Evolutionary conservation across 2,797 vertebrate species (phyloP).

Genomic region (Eulemur coronatus): DNA sequence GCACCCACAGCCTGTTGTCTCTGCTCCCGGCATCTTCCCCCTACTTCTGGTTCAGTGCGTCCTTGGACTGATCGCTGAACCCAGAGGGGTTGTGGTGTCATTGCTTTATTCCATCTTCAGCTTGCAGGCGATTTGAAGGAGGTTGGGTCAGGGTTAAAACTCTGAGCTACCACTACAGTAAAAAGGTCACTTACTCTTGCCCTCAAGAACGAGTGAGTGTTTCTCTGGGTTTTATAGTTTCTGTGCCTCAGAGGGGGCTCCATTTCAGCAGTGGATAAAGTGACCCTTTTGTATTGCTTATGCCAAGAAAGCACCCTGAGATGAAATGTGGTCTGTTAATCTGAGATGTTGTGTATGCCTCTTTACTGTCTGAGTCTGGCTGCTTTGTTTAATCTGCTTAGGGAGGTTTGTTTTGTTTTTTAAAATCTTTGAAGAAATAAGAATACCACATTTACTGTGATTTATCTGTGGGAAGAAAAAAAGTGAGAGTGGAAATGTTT

Average conservation of each 20-base stretch:
- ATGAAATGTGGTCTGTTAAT: constrained; percentile 60
- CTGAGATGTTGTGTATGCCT: neutral
- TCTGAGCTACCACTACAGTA: neutral
- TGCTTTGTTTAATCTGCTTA: constrained; percentile 66
- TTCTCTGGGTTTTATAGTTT: neutral
- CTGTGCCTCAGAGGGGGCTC: constrained; percentile 21
- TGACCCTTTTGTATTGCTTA: constrained; percentile 50
- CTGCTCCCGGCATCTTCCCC: neutral
- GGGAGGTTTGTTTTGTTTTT: constrained; percentile 25
- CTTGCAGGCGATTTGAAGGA: neutral
- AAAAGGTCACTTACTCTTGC: neutral
- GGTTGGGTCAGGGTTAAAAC: neutral
- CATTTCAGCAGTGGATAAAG: constrained; percentile 35
- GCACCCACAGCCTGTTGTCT: neutral
- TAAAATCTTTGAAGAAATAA: constrained; percentile 63
- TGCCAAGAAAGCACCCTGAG: constrained; percentile 58
- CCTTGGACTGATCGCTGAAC: neutral
- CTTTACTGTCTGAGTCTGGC: constrained; percentile 26
- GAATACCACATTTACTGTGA: constrained; percentile 54
- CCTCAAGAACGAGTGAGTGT: constrained; percentile 2
- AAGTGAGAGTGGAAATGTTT: constrained; percentile 66
- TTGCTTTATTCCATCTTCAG: neutral
- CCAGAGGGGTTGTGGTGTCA: neutral
- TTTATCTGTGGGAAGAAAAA: constrained; percentile 71
- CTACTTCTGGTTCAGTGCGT: neutral